Conservation (phyloP, 2,888 invertebrate genomes). For the Cyclophora albipunctata region DNA sequence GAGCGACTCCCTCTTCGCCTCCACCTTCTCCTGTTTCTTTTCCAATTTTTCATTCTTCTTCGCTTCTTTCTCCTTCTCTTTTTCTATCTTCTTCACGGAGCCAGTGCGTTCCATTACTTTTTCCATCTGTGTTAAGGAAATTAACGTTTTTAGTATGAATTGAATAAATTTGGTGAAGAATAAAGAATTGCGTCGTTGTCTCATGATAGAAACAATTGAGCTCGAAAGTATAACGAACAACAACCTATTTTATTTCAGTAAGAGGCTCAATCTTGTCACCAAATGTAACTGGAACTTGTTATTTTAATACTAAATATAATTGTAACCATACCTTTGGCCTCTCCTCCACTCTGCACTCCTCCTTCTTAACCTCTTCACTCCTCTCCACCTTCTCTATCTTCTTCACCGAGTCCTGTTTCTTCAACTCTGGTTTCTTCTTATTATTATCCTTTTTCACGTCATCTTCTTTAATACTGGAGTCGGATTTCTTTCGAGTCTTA, state of each 20-base stretch:
- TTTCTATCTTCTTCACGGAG: constrained; percentile 45
- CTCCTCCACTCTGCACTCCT: constrained; percentile 30
- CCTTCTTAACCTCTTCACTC: constrained; percentile 25
- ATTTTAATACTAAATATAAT: not conserved
- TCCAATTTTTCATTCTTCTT: constrained; percentile 40
- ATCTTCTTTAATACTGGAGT: constrained; percentile 62
- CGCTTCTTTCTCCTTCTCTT: constrained; percentile 39
- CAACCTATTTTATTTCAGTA: too few species aligned
- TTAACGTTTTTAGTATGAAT: not conserved
- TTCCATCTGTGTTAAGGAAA: constrained; percentile 16
- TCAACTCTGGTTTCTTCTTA: constrained; percentile 41
- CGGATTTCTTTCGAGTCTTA: constrained; percentile 59
- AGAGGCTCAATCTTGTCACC: too few species aligned
- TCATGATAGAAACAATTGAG: too few species aligned
- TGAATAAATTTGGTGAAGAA: too few species aligned
- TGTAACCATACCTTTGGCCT: constrained; percentile 13
- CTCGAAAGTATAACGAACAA: too few species aligned
- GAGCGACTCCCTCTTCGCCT: constrained; percentile 52
- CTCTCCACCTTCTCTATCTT: constrained; percentile 32
- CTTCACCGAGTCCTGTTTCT: constrained; percentile 47
- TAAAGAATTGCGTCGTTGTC: too few species aligned
- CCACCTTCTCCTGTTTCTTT: constrained; percentile 50
- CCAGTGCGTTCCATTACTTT: constrained; percentile 46
- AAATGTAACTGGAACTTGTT: too few species aligned
- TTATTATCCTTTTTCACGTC: constrained; percentile 44